A percentile compares a stretch with the other conserved stretches of the same genome.
phyloP scores from a whole-genome alignment of 2,888 invertebrate genomes.

The Ectobius pallidus region DNA sequence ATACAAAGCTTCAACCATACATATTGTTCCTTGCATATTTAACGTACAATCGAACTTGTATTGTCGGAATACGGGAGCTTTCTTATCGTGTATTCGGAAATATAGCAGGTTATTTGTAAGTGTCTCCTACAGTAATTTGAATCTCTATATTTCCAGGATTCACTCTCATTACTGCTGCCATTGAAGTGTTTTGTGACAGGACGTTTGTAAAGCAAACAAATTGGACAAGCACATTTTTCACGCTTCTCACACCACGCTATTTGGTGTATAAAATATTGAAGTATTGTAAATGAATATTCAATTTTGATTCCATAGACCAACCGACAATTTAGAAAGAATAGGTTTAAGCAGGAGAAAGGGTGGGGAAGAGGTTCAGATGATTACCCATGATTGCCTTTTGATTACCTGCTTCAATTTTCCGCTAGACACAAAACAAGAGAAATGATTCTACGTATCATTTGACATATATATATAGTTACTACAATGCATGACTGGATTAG shows the following conservation, averaged over 20 bases:
- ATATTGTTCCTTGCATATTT: too few species aligned
- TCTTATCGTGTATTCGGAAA: too few species aligned
- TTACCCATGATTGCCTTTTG: not conserved
- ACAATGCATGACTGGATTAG: too few species aligned
- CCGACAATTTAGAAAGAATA: not conserved
- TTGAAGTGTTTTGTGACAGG: not conserved
- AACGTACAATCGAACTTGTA: too few species aligned
- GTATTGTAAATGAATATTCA: not conserved
- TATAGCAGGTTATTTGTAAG: too few species aligned
- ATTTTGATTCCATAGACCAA: not conserved
- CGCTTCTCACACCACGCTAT: not conserved
- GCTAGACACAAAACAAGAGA: not conserved
- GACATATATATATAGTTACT: too few species aligned
- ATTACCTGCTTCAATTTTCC: not conserved
- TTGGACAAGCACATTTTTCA: not conserved
- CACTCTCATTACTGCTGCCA: not conserved
- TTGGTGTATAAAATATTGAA: conserved; percentile 10
- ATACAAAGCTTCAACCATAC: too few species aligned
- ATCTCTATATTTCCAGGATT: not conserved
- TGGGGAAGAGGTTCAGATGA: not conserved
- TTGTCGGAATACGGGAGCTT: too few species aligned
- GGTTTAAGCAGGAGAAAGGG: not conserved
- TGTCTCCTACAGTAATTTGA: too few species aligned
- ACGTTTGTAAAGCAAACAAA: not conserved
- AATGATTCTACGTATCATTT: not conserved